These are phyloP conservation scores for Helobdella robusta DNA, from an alignment of 2,888 invertebrate species.

Conservation along the genomic window DNA sequence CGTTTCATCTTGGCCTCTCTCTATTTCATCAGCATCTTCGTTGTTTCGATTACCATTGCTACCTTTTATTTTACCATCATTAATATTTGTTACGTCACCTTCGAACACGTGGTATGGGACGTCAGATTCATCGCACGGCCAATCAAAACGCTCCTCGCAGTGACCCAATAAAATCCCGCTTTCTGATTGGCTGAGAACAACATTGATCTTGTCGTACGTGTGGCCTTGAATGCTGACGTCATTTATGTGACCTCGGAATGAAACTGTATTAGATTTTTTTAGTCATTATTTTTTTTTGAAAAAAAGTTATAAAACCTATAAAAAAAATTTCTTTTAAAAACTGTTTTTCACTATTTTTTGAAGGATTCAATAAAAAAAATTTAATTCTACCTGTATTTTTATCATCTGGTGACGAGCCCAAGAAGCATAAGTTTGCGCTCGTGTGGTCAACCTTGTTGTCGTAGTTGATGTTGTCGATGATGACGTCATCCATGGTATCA, in stretches of 20 bases:
- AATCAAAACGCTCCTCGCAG: conserved; percentile 4
- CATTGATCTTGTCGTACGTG: neutral
- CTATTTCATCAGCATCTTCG: no score
- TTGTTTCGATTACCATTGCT: no score
- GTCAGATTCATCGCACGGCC: neutral
- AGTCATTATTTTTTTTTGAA: neutral
- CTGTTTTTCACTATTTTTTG: neutral
- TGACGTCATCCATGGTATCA: no score
- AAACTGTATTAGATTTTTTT: neutral
- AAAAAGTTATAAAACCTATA: neutral
- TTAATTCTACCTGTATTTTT: no score
- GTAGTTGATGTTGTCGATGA: no score
- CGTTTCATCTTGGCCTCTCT: no score
- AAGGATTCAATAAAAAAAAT: neutral
- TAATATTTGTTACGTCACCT: no score
- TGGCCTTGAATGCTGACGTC: neutral
- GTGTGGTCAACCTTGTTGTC: no score
- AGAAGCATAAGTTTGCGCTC: no score
- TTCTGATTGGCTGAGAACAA: conserved; percentile 1
- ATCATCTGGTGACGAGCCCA: no score
- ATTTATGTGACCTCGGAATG: conserved; percentile 2
- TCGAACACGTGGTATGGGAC: no score
- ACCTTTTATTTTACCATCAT: no score
- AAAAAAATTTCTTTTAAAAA: neutral
- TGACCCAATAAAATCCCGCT: neutral